phyloP scores from a whole-genome alignment of 2,888 invertebrate species.

The Neocrepidodera transversa region DNA sequence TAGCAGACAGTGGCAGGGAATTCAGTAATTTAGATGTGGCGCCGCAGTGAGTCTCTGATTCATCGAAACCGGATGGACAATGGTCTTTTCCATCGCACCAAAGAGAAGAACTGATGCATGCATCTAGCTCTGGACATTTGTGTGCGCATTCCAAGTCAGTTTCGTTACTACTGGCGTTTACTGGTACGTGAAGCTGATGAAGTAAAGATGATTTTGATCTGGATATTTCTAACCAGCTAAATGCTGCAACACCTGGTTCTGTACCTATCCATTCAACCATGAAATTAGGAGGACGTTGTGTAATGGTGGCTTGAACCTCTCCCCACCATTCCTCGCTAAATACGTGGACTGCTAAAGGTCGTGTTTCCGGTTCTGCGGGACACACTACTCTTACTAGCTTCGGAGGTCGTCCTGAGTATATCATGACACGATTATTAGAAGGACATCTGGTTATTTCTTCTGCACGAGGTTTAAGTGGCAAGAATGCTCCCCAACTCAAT shows the following conservation, averaged over 20 bases:
- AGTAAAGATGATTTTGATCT: constrained; percentile 69
- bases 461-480: constrained; percentile 68
- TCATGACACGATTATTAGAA: constrained; percentile 79
- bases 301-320: constrained; percentile 52
- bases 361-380: constrained; percentile 72
- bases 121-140: constrained; percentile 77
- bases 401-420: constrained; percentile 78
- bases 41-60: constrained; percentile 73
- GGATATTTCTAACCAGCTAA: constrained; percentile 80
- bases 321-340: constrained; percentile 83
- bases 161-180: constrained; percentile 63
- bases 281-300: constrained; percentile 66
- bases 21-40: constrained; percentile 63
- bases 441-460: constrained; percentile 72
- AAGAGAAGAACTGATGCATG: constrained; percentile 76
- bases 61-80: constrained; percentile 74
- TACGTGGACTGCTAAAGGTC: constrained; percentile 74
- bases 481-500: constrained; percentile 81
- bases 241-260: constrained; percentile 78
- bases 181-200: constrained; percentile 65
- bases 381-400: constrained; percentile 71
- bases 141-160: constrained; percentile 67
- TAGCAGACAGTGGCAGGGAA: constrained; percentile 65
- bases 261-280: constrained; percentile 73
- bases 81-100: constrained; percentile 78